phyloP scores from a whole-genome alignment of 2,888 invertebrate genomes.

The Acanthosepion lycidas region DNA sequence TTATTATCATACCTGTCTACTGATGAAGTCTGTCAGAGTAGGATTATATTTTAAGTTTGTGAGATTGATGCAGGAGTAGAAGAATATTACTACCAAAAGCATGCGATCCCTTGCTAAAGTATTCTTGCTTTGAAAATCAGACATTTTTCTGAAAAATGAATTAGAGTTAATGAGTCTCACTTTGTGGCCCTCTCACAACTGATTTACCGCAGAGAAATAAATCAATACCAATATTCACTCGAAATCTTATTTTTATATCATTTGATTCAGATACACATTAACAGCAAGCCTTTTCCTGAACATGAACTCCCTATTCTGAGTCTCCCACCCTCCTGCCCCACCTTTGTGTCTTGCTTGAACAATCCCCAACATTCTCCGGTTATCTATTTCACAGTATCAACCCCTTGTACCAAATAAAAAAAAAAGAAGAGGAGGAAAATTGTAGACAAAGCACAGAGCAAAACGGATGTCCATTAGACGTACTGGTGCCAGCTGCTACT shows the following conservation, averaged over 20 bases:
- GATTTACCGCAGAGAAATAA: background rate
- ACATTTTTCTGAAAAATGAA: background rate
- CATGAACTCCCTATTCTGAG: background rate
- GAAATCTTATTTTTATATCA: background rate
- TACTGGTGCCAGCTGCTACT: slow-evolving; percentile 18
- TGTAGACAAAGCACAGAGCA: background rate
- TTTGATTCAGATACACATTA: slow-evolving; percentile 33
- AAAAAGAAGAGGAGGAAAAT: background rate
- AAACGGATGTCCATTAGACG: slow-evolving; percentile 23
- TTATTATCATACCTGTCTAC: too few relatives aligned
- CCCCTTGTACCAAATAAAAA: background rate
- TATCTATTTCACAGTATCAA: background rate
- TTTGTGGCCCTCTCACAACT: background rate
- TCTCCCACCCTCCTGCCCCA: background rate
- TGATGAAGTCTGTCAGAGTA: too few relatives aligned
- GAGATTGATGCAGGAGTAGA: background rate
- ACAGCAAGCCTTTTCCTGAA: slow-evolving; percentile 12
- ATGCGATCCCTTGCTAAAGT: background rate
- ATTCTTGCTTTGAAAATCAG: background rate
- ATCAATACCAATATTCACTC: background rate
- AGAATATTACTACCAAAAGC: background rate
- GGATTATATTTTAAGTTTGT: too few relatives aligned
- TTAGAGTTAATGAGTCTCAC: background rate
- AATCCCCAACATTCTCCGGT: background rate
- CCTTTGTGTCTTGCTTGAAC: background rate